Evolutionary conservation across 2,113 vertebrate genomes (phyloP), one percentile per base, ranked within the genome.

Genomic region (Ellobius talpinus): DNA sequence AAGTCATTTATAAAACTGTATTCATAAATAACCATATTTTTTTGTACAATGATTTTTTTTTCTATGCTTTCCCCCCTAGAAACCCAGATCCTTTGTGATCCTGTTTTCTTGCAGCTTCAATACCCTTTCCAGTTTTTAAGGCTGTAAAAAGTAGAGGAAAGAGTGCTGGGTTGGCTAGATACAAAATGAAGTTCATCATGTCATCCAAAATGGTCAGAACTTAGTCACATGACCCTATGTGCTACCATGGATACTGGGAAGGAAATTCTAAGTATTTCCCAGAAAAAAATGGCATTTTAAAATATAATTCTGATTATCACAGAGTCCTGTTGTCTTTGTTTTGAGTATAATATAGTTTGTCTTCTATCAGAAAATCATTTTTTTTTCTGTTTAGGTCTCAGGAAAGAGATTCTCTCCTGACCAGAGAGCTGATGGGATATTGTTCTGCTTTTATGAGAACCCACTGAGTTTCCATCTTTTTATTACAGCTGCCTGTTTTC

Each of bases 301-400:
- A 31, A 3, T 88, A 1, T 73, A 70, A 65, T 74, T 12, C 9
- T 1, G 21, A 78, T 26, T n/a, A 26, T 47, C 55, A 24, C 55
- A 79, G 89, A 90, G 31, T 79, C 29, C 31, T 74, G 12, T 19
- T 36, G 31, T 63, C 19, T 90, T 90, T 87, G 42, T 78, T 95
- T 93, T 73, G 31, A 5, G 74, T 24, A 78, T 66, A 77, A 78
- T 89, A 93, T 21, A 70, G 21, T 74, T n/a, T 42, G 4, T 92
- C 9, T 91, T 26, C n/a, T 88, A 31, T 70, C 70, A 84, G 47
- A 94, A 93, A 63, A 36, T 36, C 12, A 89, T 70, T 95, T 47
- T 74, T 73, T 84, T 58, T 58, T 7, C 58, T 58, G 58, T 58
- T 58, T 58, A 2, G 19, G 58, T 58, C 58, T 58, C 19, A 58